These are phyloP conservation scores for Pocillopora grandis DNA, from an alignment of 92 coral and sea anemone genomes.

Conservation along the genomic window DNA sequence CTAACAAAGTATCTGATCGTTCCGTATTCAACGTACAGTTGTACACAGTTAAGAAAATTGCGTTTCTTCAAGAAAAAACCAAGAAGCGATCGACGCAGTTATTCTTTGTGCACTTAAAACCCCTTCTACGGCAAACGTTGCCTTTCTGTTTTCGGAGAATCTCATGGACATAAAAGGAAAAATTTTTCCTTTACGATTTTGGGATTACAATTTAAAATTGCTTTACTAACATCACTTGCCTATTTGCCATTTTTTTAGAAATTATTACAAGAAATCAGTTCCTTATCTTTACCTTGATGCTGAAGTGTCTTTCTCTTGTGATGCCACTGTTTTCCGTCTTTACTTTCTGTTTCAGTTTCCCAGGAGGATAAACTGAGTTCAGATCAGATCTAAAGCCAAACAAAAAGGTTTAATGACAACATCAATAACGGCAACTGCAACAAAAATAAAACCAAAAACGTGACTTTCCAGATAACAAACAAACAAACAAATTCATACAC, in stretches of 20 bases:
- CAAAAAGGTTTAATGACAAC: not conserved
- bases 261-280: not conserved
- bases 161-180: no score
- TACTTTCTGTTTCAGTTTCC: constrained; percentile 64
- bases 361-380: constrained; percentile 79
- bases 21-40: no score
- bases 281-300: constrained; percentile 48
- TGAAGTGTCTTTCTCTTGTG: constrained; percentile 63
- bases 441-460: not conserved
- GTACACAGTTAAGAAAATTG: no score
- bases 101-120: no score
- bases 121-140: no score
- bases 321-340: constrained; percentile 51
- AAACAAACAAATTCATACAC: not conserved
- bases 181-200: no score
- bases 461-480: not conserved
- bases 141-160: no score
- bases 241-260: not conserved
- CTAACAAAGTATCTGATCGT: no score
- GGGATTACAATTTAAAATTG: no score
- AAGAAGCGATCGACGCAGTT: no score
- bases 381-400: constrained; percentile 61
- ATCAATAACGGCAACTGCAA: not conserved
- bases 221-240: not conserved
- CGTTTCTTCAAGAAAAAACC: no score